Evolutionary conservation across 2,113 vertebrate species (phyloP), one percentile per base, ranked within the genome.

Genomic region (Tachuris rubrigastra): DNA sequence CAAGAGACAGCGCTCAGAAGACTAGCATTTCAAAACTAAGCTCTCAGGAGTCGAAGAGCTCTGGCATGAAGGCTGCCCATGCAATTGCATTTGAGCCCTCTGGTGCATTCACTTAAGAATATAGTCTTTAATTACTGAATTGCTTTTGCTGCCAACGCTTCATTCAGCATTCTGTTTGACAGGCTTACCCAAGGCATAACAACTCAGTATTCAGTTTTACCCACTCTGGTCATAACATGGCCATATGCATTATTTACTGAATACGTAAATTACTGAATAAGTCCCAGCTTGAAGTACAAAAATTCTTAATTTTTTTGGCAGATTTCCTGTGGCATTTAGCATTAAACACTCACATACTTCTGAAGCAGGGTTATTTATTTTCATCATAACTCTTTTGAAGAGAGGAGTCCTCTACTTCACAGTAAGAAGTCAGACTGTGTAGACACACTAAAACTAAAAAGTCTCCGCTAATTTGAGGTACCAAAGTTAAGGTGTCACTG

Each of bases 121-220:
- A 90, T 1, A 85, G 85, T 50, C 79, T 90, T 94, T 95, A 93
- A 96, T 88, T 83, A 94, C 78, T 30, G 11, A 95, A 50, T 39
- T 91, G 46, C 72, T 67, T 85, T 80, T 85, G 47, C 59, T 5
- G 33, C 82, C 87, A 95, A 50, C 55, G 17, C 22, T 94, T 90
- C 72, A 87, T 68, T 94, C 76, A 84, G 68, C 35, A 77, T 76
- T 77, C 50, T 6, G 2, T 68, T 42, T 67, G 65, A 90, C 77
- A 74, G 22, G 50, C 47, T 95, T 15, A 75, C 33, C 39, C 65
- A 90, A 62, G 35, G 42, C 50, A 77, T 3, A 56, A 37, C 42
- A 69, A 33, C n/a, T 71, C 37, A 71, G 62, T 27, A 66, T 27
- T 65, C 30, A 4, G 35, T 91, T 89, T 91, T 75, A 68, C 28